phyloP scores from a whole-genome alignment of 35 echinoderm and acorn worm genomes.

The Diadema setosum region DNA sequence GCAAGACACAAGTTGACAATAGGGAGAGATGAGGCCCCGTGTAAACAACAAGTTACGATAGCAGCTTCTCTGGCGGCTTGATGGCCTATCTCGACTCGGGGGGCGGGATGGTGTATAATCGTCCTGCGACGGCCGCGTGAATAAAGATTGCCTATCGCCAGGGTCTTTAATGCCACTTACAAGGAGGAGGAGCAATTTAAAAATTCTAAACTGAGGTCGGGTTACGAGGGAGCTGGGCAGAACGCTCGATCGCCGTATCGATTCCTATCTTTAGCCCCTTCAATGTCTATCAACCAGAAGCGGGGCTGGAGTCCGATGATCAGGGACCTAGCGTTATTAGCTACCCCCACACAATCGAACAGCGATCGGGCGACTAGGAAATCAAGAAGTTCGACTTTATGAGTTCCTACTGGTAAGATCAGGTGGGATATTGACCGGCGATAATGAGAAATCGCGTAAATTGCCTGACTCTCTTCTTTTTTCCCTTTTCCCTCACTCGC shows the following conservation, averaged over 20 bases:
- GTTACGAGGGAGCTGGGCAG: background rate
- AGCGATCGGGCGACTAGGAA: background rate
- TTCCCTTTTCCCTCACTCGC: background rate
- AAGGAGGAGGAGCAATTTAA: constrained; percentile 14
- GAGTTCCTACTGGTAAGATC: constrained; percentile 14
- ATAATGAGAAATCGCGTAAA: constrained; percentile 27
- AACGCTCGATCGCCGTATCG: constrained; percentile 14
- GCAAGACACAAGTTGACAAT: background rate
- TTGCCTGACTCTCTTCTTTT: constrained; percentile 4
- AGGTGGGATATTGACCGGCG: constrained; percentile 24
- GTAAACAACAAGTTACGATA: constrained; percentile 21
- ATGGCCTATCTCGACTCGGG: background rate
- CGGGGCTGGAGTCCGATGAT: background rate
- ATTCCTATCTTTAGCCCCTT: constrained; percentile 17
- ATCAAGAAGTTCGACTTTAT: constrained; percentile 26
- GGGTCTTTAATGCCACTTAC: constrained; percentile 29
- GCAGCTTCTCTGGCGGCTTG: background rate
- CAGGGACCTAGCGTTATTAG: background rate
- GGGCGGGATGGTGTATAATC: background rate
- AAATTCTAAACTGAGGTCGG: constrained; percentile 24
- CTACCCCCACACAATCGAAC: background rate
- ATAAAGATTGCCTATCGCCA: constrained; percentile 2
- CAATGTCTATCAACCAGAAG: background rate
- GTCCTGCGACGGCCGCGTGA: background rate
- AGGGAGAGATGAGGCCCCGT: background rate